Percentiles rank a stretch among this genome's conserved stretches.
Conservation (phyloP, 2,888 invertebrate species). For the Micoletzkya japonica region DNA sequence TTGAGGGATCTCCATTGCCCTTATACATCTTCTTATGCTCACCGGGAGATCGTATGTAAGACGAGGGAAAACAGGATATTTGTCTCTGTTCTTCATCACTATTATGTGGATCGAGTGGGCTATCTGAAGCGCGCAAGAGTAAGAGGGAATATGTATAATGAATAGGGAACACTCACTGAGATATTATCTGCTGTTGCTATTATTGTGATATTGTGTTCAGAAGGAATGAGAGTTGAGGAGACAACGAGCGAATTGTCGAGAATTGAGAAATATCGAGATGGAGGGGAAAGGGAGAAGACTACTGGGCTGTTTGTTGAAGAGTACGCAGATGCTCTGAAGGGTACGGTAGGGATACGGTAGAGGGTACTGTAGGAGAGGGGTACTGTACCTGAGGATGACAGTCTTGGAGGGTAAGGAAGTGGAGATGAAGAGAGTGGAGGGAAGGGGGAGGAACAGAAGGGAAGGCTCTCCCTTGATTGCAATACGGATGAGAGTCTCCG, state of each 20-base stretch:
- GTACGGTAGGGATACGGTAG: no score
- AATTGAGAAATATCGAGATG: constrained; percentile 32
- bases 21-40: no score
- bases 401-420: constrained; percentile 55
- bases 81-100: constrained; percentile 58
- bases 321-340: constrained; percentile 32
- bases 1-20: no score
- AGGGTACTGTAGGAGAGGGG: background rate
- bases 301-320: constrained; percentile 32
- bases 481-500: constrained; percentile 33
- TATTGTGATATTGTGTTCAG: constrained; percentile 34
- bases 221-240: constrained; percentile 24
- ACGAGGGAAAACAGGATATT: constrained; percentile 60
- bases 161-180: background rate
- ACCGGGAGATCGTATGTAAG: constrained; percentile 58
- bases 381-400: constrained; percentile 42
- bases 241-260: constrained; percentile 33
- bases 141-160: background rate
- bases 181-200: constrained; percentile 28
- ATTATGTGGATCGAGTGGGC: constrained; percentile 51
- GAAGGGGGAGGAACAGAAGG: constrained; percentile 55
- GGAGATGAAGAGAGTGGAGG: constrained; percentile 58
- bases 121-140: constrained; percentile 11
- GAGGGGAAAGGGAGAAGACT: constrained; percentile 31
- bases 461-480: constrained; percentile 37